A percentile compares a stretch with the other conserved stretches of the same genome.
phyloP scores from a whole-genome alignment of 2,797 vertebrate species.

The Eleutherodactylus coqui region DNA sequence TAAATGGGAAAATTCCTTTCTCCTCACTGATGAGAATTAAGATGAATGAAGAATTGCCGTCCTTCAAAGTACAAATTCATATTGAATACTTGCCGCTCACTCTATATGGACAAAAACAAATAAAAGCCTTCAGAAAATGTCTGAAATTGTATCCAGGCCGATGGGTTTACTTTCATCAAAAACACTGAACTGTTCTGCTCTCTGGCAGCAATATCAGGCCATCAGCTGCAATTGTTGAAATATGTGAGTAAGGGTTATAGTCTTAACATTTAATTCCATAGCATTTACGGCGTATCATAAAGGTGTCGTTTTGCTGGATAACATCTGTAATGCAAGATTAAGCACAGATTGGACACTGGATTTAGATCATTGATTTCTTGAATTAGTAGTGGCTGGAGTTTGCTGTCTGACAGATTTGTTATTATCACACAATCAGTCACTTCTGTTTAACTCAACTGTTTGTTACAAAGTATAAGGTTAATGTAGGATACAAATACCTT shows the following conservation, averaged over 20 bases:
- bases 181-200: slow-evolving; percentile 24
- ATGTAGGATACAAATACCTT: slow-evolving; percentile 53
- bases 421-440: slow-evolving; percentile 59
- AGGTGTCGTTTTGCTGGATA: slow-evolving; percentile 55
- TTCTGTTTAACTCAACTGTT: slow-evolving; percentile 52
- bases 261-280: slow-evolving; percentile 57
- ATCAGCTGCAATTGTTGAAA: slow-evolving; percentile 38
- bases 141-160: background rate
- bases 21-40: no score
- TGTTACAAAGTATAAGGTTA: slow-evolving; percentile 54
- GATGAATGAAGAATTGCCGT: no score
- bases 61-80: no score
- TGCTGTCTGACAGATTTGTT: slow-evolving; percentile 54
- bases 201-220: slow-evolving; percentile 37
- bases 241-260: slow-evolving; percentile 54
- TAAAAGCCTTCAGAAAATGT: background rate
- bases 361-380: slow-evolving; percentile 62
- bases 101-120: background rate
- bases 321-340: slow-evolving; percentile 60
- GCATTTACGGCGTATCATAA: slow-evolving; percentile 56
- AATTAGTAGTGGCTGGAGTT: slow-evolving; percentile 56
- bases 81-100: background rate
- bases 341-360: slow-evolving; percentile 60
- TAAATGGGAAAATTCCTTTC: no score
- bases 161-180: slow-evolving; percentile 28